Base-by-base conservation (phyloP, 2,113 vertebrate species). In the Stegostoma tigrinum region DNA sequence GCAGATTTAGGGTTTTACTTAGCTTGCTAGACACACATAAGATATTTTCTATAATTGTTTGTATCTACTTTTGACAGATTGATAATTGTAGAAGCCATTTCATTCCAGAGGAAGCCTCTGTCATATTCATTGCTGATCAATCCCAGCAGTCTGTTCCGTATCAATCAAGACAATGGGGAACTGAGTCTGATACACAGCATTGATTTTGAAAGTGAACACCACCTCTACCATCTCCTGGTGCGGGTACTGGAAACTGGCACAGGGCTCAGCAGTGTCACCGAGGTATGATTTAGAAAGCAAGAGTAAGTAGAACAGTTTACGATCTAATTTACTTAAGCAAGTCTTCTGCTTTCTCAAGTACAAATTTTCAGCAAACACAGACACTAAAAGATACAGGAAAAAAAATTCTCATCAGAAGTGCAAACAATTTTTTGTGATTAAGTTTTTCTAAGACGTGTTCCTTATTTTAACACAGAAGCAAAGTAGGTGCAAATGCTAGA, bases 201-300 rank as follows among this genome's bases (percentile, higher is more conserved):
- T 80, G 98, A 99, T 97, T 99, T 97, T 0, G 98, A 99, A 97
- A 98, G 97, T 0, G 98, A 98, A 67, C 98, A 98, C 97, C 98
- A 98, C 96, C 97, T 98, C 61, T 98, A 99, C 96, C 97, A 97
- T 42, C 97, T 99, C 96, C 96, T 98, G n/a, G 97, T 98, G 96
- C 98, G 98, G 78, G 98, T 97, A 10, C 96, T 97, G 10, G 98
- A 99, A 83, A 96, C 96, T 0, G 97, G 98, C 96, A 98, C 98
- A 0, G 96, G 97, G 1, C 98, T 99, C 67, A 99, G 98, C 97
- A 97, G 97, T 0, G 97, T 98, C 96, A 97, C 97, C 6, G 98
- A 99, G 98, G 98, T 99, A 97, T 0, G 0, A 42, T 38, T 42
- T 10, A 24, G 45, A n/a, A 10, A 67, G 34, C 66, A 94, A 0